Conservation (phyloP, 2,797 vertebrate genomes). For the Poecilia wingei region DNA sequence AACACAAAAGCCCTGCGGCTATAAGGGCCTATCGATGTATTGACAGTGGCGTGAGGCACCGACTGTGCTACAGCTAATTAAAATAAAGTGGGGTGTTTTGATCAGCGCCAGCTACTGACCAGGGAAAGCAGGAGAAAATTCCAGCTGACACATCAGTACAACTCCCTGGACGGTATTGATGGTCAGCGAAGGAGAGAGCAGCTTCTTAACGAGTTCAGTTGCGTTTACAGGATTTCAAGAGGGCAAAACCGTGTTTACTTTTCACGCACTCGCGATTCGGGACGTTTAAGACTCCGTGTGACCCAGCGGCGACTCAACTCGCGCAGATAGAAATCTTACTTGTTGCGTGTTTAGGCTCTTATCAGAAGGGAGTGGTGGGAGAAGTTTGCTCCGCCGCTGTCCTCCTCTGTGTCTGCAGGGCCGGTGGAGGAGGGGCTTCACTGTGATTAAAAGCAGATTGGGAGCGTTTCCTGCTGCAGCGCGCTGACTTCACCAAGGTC, state of each 20-base stretch:
- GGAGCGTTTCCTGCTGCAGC: constrained; percentile 87
- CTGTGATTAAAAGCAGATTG: constrained; percentile 92
- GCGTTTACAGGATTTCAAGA: constrained; percentile 17
- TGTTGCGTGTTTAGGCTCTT: constrained; percentile 30
- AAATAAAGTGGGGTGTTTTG: constrained; percentile 39
- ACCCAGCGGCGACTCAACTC: constrained; percentile 6
- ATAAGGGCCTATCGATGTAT: constrained; percentile 39
- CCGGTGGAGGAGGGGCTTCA: constrained; percentile 56
- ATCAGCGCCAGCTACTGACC: constrained; percentile 23
- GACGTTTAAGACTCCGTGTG: not conserved
- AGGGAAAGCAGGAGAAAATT: constrained; percentile 15
- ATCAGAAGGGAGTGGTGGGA: constrained; percentile 55
- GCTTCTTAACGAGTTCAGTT: constrained; percentile 28
- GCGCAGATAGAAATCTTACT: constrained; percentile 23
- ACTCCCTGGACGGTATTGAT: constrained; percentile 32
- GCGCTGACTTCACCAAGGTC: constrained; percentile 72
- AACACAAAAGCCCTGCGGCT: constrained; percentile 34
- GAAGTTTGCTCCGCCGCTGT: constrained; percentile 50
- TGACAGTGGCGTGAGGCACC: constrained; percentile 18
- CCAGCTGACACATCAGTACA: constrained; percentile 14
- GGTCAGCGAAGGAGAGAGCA: constrained; percentile 30
- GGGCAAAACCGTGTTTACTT: not conserved
- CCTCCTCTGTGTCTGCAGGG: constrained; percentile 59
- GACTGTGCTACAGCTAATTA: constrained; percentile 47
- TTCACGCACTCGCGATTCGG: not conserved